phyloP scores from a whole-genome alignment of 2,797 vertebrate species.

The Malacoctenus gilli region DNA sequence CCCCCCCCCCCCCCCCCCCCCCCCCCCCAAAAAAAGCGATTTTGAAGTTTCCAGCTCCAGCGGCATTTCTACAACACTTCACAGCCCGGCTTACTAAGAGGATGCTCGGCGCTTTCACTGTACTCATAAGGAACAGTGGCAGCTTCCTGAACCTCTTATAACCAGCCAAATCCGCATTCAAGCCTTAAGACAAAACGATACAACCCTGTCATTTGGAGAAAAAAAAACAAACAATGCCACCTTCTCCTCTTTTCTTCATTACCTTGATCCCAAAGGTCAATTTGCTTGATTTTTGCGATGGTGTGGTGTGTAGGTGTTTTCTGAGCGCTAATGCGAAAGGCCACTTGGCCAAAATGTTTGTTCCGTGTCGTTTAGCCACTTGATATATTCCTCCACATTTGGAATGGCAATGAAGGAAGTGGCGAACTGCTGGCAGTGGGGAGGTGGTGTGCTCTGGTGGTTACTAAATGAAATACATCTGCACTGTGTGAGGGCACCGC shows the following conservation, averaged over 20 bases:
- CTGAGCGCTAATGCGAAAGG: conserved; percentile 20
- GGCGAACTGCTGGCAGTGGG: conserved; percentile 11
- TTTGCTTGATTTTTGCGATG: conserved; percentile 29
- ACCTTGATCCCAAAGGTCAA: conserved; percentile 33
- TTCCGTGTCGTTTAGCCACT: conserved; percentile 24
- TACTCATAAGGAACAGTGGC: background rate
- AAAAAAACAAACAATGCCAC: no score
- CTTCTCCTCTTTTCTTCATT: conserved; percentile 14
- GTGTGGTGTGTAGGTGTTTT: conserved; percentile 26
- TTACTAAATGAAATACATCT: conserved; percentile 53
- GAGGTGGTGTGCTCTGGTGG: conserved; percentile 67
- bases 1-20: no score
- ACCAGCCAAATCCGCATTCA: conserved; percentile 30
- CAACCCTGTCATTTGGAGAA: conserved; percentile 43
- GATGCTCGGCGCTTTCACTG: conserved; percentile 2
- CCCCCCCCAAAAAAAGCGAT: no score
- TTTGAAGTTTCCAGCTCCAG: conserved; percentile 5
- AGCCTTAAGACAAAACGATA: conserved; percentile 30
- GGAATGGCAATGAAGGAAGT: conserved; percentile 13
- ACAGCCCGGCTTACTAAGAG: conserved; percentile 2
- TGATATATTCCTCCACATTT: conserved; percentile 13
- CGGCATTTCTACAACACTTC: conserved; percentile 12
- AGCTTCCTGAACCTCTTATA: conserved; percentile 36
- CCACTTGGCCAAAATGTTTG: conserved; percentile 29
- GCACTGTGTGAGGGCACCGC: conserved; percentile 6